A percentile compares a stretch with the other conserved stretches of the same genome.
phyloP scores from a whole-genome alignment of 2,888 invertebrate genomes.

The Sympetrum striolatum region DNA sequence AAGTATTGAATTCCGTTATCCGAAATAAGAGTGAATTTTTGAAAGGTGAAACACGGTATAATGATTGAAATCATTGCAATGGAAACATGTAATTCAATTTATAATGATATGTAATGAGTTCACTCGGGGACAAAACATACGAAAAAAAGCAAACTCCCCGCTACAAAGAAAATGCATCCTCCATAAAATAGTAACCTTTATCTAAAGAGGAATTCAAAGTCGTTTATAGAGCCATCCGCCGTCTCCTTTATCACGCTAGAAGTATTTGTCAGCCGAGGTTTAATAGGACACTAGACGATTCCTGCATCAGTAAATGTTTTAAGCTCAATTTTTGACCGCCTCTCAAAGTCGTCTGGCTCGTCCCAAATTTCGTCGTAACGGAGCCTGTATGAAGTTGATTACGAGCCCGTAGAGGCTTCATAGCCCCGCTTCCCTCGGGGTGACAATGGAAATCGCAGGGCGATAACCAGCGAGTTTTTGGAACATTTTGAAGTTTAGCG shows the following conservation, averaged over 20 bases:
- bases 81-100: too few relatives aligned
- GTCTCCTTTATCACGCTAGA: neutral
- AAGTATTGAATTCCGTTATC: too few relatives aligned
- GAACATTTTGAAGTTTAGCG: constrained; percentile 30
- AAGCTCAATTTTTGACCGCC: constrained; percentile 12
- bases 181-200: too few relatives aligned
- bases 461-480: constrained; percentile 20
- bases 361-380: constrained; percentile 24
- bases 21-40: too few relatives aligned
- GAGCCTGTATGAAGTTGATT: constrained; percentile 39
- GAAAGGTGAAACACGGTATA: too few relatives aligned
- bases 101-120: too few relatives aligned
- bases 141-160: too few relatives aligned
- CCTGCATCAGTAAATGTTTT: constrained; percentile 6
- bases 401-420: constrained; percentile 4
- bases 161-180: too few relatives aligned
- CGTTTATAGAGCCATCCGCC: neutral
- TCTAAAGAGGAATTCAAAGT: neutral
- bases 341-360: constrained; percentile 15
- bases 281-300: neutral
- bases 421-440: neutral
- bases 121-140: too few relatives aligned
- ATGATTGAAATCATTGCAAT: too few relatives aligned
- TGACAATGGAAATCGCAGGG: constrained; percentile 15
- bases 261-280: neutral